Evolutionary conservation across 2,113 vertebrate species (phyloP).

Genomic region (Eidolon helvum): DNA sequence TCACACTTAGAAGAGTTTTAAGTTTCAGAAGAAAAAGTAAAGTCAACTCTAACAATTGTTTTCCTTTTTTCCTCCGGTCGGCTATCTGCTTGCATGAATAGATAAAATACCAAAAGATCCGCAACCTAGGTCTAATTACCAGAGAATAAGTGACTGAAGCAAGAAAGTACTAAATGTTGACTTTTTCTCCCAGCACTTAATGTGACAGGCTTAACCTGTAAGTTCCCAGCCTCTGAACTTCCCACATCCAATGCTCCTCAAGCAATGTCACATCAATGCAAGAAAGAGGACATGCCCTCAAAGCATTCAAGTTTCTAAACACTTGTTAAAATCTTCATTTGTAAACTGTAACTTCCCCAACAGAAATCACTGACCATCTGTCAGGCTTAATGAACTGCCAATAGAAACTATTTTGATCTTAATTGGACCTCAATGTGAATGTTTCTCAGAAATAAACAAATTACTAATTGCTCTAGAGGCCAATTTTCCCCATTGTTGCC

Average conservation of each 20-base stretch:
- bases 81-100: neutral
- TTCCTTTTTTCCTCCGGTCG: neutral
- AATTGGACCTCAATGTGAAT: constrained; percentile 35
- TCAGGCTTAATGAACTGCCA: constrained; percentile 44
- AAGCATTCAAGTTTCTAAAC: neutral
- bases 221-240: neutral
- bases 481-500: neutral
- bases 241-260: neutral
- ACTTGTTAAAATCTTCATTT: constrained; percentile 56
- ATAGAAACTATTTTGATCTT: constrained; percentile 63
- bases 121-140: neutral
- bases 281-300: neutral
- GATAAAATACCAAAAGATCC: neutral
- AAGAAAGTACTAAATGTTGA: neutral
- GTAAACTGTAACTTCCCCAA: constrained; percentile 45
- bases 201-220: neutral
- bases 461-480: constrained; percentile 2
- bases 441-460: constrained; percentile 56
- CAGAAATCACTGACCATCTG: constrained; percentile 54
- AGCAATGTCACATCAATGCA: neutral
- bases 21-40: neutral
- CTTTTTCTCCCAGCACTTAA: neutral
- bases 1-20: neutral
- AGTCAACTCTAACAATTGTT: neutral
- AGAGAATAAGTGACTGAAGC: neutral